Evolutionary conservation across 1,140 invertebrate species (phyloP).

Genomic region (Popillia japonica): DNA sequence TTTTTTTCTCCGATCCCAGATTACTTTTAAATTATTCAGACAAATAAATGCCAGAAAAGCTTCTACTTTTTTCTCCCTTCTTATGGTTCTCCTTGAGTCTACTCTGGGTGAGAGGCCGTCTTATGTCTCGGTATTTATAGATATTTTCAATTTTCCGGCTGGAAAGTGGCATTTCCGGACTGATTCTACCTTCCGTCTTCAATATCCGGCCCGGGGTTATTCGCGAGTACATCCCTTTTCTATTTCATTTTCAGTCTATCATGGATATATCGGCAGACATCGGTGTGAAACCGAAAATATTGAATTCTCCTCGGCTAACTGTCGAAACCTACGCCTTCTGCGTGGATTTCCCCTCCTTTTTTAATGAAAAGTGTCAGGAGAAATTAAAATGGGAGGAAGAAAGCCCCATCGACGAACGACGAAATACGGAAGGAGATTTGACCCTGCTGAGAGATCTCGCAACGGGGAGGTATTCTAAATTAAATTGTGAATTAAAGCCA

Average conservation of each 20-base stretch:
- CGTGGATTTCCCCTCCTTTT: background rate
- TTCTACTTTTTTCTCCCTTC: background rate
- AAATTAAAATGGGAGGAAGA: conserved; percentile 15
- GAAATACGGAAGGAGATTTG: background rate
- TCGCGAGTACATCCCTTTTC: conserved; percentile 40
- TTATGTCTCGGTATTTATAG: conserved; percentile 38
- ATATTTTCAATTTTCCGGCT: conserved; percentile 42
- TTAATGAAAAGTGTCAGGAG: conserved; percentile 8
- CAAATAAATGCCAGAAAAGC: conserved; percentile 1
- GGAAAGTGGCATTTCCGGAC: conserved; percentile 43
- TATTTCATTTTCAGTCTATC: conserved; percentile 43
- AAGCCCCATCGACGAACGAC: background rate
- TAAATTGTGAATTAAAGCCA: conserved; percentile 3
- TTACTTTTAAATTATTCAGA: conserved; percentile 19
- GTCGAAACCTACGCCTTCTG: background rate
- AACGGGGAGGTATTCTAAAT: background rate
- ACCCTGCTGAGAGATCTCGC: background rate
- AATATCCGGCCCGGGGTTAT: conserved; percentile 41
- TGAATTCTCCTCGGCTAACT: background rate
- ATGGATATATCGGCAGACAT: conserved; percentile 10
- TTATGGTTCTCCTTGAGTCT: background rate
- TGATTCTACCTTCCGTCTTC: conserved; percentile 41
- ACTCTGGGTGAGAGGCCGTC: background rate
- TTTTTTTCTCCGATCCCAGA: conserved; percentile 9
- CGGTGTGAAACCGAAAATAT: background rate